A percentile compares a stretch with the other conserved stretches of the same genome.
Evolutionary conservation across 2,113 vertebrate species (phyloP).

Genomic region (Hucho hucho): DNA sequence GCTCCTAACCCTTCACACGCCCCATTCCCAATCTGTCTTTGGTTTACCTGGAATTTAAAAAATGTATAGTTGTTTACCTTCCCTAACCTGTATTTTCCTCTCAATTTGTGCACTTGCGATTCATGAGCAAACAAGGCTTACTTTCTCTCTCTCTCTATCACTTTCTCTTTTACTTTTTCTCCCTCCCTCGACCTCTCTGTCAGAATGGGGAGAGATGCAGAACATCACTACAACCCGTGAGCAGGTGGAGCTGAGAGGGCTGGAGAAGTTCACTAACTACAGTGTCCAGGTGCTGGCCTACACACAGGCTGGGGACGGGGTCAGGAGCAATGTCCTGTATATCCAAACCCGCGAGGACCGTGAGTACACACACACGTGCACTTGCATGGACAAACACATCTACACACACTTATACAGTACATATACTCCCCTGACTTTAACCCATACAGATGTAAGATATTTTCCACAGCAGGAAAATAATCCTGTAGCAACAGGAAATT

Average conservation of each 20-base stretch:
- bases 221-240: conserved; percentile 93
- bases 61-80: neutral
- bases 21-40: too few relatives aligned
- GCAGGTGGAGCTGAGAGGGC: conserved; percentile 89
- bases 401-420: neutral
- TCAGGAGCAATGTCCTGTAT: conserved; percentile 89
- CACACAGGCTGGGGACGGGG: conserved; percentile 92
- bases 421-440: neutral
- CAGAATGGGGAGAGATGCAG: conserved; percentile 99
- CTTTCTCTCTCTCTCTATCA: neutral
- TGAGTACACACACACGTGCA: conserved; percentile 64
- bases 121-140: too few relatives aligned
- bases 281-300: conserved; percentile 96
- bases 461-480: too few relatives aligned
- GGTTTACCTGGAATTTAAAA: too few relatives aligned
- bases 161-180: too few relatives aligned
- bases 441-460: too few relatives aligned
- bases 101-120: too few relatives aligned
- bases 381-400: neutral
- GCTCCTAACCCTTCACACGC: neutral
- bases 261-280: conserved; percentile 99
- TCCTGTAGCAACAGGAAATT: too few relatives aligned
- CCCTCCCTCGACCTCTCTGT: neutral
- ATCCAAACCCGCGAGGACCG: conserved; percentile 94
- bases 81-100: too few relatives aligned